Percentiles rank a stretch among this genome's conserved stretches.
phyloP scores from a whole-genome alignment of 2,888 invertebrate species.

The Cremastinae sp. region DNA sequence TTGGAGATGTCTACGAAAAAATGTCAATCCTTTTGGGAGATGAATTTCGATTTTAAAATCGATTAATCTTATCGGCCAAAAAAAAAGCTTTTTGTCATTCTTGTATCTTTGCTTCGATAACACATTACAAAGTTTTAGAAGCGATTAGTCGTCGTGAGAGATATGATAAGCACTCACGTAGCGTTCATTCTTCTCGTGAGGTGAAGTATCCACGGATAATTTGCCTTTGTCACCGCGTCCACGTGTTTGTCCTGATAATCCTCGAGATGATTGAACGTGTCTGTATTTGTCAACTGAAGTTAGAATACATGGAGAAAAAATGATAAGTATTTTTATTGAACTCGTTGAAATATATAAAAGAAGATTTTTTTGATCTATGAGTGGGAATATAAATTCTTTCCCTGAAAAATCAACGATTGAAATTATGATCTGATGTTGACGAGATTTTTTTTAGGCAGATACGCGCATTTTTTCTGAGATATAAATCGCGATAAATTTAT shows the following conservation, averaged over 20 bases:
- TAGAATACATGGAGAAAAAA: slow-evolving; percentile 24
- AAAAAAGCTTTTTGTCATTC: too few species aligned
- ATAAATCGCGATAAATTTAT: too few species aligned
- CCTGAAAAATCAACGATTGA: too few species aligned
- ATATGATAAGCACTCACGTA: slow-evolving; percentile 67
- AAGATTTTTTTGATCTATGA: too few species aligned
- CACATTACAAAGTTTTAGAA: neutral
- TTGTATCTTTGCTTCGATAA: too few species aligned
- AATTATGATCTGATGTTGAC: too few species aligned
- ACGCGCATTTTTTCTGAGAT: too few species aligned
- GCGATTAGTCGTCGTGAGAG: neutral
- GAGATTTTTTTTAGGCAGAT: too few species aligned
- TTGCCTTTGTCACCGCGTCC: slow-evolving; percentile 75
- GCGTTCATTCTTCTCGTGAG: slow-evolving; percentile 76
- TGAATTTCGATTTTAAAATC: slow-evolving; percentile 9
- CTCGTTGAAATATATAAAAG: slow-evolving; percentile 1
- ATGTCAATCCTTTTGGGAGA: neutral
- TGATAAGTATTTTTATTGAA: too few species aligned
- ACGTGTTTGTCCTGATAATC: slow-evolving; percentile 77
- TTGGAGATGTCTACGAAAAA: too few species aligned
- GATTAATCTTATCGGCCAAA: too few species aligned
- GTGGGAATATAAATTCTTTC: too few species aligned
- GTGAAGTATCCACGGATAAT: slow-evolving; percentile 73
- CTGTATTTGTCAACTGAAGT: slow-evolving; percentile 74
- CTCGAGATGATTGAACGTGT: slow-evolving; percentile 79